phyloP scores from a whole-genome alignment of 1,140 invertebrate genomes.

The Odontomachus brunneus region DNA sequence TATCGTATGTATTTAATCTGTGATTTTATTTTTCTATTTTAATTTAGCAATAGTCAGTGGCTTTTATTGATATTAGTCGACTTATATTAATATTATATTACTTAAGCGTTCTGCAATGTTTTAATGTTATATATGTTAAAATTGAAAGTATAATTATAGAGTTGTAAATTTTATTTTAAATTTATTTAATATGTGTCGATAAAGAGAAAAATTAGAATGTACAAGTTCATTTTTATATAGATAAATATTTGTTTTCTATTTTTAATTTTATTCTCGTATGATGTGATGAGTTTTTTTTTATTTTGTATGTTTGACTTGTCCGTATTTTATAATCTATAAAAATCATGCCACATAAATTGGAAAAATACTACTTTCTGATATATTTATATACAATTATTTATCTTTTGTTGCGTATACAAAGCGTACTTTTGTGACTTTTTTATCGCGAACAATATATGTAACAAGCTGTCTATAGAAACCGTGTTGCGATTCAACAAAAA shows the following conservation, averaged over 20 bases:
- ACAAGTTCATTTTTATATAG: conserved; percentile 17
- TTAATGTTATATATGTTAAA: conserved; percentile 57
- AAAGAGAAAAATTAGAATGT: conserved; percentile 13
- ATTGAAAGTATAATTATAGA: conserved; percentile 25
- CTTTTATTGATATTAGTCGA: conserved; percentile 42
- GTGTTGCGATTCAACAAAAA: conserved; percentile 44
- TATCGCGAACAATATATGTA: conserved; percentile 27
- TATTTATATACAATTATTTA: conserved; percentile 4
- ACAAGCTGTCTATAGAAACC: conserved; percentile 35
- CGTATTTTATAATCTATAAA: not conserved
- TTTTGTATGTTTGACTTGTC: conserved; percentile 25
- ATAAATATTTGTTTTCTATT: conserved; percentile 37
- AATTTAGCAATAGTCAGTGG: conserved; percentile 51
- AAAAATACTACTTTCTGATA: conserved; percentile 41
- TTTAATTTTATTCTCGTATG: not conserved
- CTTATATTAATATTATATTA: conserved; percentile 59
- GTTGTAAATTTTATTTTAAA: not conserved
- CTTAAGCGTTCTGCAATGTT: conserved; percentile 45
- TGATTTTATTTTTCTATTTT: conserved; percentile 73
- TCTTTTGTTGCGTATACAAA: conserved; percentile 2
- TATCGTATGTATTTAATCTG: conserved; percentile 60
- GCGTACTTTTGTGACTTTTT: conserved; percentile 43
- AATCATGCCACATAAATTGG: conserved; percentile 5
- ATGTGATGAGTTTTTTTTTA: not conserved
- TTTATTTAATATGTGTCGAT: conserved; percentile 21